These are phyloP conservation scores for Hephaestus fuliginosus DNA, from an alignment of 2,797 vertebrate genomes.

Conservation along the genomic window DNA sequence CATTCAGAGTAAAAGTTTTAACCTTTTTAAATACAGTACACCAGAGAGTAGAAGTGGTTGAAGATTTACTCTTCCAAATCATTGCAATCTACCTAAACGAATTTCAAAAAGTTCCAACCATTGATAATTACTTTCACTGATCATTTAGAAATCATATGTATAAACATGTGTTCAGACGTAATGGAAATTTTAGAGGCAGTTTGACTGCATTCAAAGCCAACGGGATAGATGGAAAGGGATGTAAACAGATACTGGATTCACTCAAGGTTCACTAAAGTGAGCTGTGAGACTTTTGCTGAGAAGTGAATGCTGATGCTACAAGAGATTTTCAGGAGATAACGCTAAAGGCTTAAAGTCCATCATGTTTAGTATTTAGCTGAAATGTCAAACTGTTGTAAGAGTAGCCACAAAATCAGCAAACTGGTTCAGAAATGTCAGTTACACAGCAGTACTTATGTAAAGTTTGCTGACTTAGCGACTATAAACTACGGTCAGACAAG, in stretches of 20 bases:
- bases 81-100: background rate
- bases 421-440: background rate
- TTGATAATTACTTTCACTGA: background rate
- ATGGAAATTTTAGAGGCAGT: background rate
- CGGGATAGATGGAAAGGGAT: no score
- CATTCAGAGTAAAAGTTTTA: background rate
- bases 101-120: background rate
- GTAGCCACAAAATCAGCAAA: background rate
- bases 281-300: background rate
- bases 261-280: background rate
- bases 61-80: constrained; percentile 6
- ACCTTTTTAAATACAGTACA: background rate
- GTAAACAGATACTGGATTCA: background rate
- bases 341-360: background rate
- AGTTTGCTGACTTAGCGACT: constrained; percentile 1
- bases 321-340: background rate
- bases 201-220: background rate
- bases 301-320: background rate
- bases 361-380: background rate
- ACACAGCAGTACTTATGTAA: background rate
- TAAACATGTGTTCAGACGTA: background rate
- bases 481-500: background rate
- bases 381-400: background rate
- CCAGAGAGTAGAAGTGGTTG: no score
- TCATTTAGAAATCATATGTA: background rate